These are phyloP conservation scores for Lycocerus yunnanus DNA, from an alignment of 2,888 invertebrate genomes.

Conservation along the genomic window DNA sequence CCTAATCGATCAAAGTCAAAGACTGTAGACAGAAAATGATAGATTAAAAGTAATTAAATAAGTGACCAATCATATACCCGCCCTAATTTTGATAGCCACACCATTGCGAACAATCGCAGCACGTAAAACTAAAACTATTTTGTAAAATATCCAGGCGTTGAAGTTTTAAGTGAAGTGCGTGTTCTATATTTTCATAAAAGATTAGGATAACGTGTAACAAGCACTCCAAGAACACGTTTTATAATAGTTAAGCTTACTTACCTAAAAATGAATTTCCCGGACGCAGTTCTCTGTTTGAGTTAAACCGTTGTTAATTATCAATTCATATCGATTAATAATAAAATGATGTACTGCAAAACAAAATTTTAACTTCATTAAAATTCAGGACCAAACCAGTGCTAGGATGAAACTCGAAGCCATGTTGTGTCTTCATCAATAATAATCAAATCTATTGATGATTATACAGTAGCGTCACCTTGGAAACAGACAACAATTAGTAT, in stretches of 20 bases:
- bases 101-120: slow-evolving; percentile 46
- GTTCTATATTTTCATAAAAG: slow-evolving; percentile 9
- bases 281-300: neutral
- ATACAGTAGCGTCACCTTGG: slow-evolving; percentile 53
- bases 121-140: slow-evolving; percentile 22
- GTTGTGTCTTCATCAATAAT: slow-evolving; percentile 53
- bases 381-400: neutral
- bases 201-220: slow-evolving; percentile 18
- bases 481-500: slow-evolving; percentile 56
- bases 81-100: slow-evolving; percentile 47
- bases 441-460: slow-evolving; percentile 56
- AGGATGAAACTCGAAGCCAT: slow-evolving; percentile 34
- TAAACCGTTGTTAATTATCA: neutral
- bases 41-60: slow-evolving; percentile 56
- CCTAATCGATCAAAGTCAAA: slow-evolving; percentile 54
- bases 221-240: slow-evolving; percentile 15
- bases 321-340: neutral
- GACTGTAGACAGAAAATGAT: slow-evolving; percentile 54
- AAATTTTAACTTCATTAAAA: slow-evolving; percentile 3
- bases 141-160: slow-evolving; percentile 19
- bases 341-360: neutral
- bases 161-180: slow-evolving; percentile 23
- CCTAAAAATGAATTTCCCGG: neutral
- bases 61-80: slow-evolving; percentile 57
- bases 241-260: slow-evolving; percentile 4